Percentiles rank a stretch among this genome's conserved stretches.
These are phyloP conservation scores for Cassiopea andromeda DNA, from an alignment of 30 jellyfish, hydroid and myxozoan genomes.

Conservation along the genomic window DNA sequence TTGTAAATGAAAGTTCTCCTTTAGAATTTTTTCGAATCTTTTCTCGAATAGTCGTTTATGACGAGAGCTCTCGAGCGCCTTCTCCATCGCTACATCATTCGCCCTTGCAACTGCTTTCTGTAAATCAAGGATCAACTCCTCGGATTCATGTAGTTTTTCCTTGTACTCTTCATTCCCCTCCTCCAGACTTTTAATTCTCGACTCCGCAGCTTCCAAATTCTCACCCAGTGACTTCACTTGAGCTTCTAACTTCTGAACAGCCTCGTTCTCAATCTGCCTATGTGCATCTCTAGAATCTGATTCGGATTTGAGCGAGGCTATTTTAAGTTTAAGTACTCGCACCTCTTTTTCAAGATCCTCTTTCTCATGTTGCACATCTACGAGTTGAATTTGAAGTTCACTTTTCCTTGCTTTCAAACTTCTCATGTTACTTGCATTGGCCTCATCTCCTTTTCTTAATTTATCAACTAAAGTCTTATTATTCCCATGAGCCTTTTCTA, in stretches of 20 bases:
- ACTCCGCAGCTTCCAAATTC: conserved; percentile 41
- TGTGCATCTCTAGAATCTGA: conserved; percentile 9
- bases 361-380: conserved; percentile 59
- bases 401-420: conserved; percentile 87
- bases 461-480: conserved; percentile 44
- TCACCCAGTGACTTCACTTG: conserved; percentile 22
- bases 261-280: not conserved
- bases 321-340: conserved; percentile 13
- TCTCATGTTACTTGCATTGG: conserved; percentile 63
- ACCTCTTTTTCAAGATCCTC: conserved; percentile 71
- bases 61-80: conserved; percentile 91
- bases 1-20: conserved; percentile 72
- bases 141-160: conserved; percentile 82
- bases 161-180: conserved; percentile 72
- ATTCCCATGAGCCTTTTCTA: conserved; percentile 60
- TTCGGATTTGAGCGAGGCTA: not conserved
- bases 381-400: conserved; percentile 71
- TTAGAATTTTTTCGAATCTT: conserved; percentile 74
- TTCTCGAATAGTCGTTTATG: conserved; percentile 73
- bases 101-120: conserved; percentile 95
- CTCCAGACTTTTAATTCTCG: conserved; percentile 63
- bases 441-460: conserved; percentile 61
- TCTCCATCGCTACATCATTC: conserved; percentile 96
- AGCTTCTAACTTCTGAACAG: conserved; percentile 20
- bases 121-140: conserved; percentile 70